Conservation (phyloP, 1,140 invertebrate species). For the Stegodyphus dumicola region DNA sequence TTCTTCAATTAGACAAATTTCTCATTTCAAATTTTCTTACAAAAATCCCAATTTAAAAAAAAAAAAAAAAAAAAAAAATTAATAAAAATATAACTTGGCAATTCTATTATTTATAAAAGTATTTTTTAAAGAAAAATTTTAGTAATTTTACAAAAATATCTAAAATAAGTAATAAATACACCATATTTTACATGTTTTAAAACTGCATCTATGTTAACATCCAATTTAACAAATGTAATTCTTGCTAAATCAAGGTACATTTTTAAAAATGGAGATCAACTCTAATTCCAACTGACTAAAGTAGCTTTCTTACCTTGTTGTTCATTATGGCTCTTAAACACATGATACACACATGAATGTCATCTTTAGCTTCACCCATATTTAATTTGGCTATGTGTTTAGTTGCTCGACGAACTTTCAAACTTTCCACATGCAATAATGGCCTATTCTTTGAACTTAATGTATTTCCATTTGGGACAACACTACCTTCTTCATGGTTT, state of each 20-base stretch:
- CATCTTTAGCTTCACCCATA: conserved; percentile 97
- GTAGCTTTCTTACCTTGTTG: conserved; percentile 83
- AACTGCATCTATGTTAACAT: too few species aligned
- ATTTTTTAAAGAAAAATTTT: too few species aligned
- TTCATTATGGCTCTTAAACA: conserved; percentile 99
- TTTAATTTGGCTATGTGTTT: conserved; percentile 89
- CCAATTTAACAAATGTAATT: too few species aligned
- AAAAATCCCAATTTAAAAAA: too few species aligned
- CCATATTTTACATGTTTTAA: too few species aligned
- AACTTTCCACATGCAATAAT: conserved; percentile 76
- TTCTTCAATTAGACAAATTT: too few species aligned
- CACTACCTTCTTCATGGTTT: conserved; percentile 46
- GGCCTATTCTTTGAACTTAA: conserved; percentile 64
- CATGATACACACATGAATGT: conserved; percentile 99
- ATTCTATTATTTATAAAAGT: too few species aligned
- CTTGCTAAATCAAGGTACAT: background rate
- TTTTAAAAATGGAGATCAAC: background rate
- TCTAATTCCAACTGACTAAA: background rate
- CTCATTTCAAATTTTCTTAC: too few species aligned
- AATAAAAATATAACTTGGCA: too few species aligned
- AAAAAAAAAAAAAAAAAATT: too few species aligned
- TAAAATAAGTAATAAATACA: too few species aligned
- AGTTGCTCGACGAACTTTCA: conserved; percentile 79
- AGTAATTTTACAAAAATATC: too few species aligned
- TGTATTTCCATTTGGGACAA: conserved; percentile 50